Evolutionary conservation across 2,113 vertebrate genomes (phyloP).

Genomic region (Aix galericulata): DNA sequence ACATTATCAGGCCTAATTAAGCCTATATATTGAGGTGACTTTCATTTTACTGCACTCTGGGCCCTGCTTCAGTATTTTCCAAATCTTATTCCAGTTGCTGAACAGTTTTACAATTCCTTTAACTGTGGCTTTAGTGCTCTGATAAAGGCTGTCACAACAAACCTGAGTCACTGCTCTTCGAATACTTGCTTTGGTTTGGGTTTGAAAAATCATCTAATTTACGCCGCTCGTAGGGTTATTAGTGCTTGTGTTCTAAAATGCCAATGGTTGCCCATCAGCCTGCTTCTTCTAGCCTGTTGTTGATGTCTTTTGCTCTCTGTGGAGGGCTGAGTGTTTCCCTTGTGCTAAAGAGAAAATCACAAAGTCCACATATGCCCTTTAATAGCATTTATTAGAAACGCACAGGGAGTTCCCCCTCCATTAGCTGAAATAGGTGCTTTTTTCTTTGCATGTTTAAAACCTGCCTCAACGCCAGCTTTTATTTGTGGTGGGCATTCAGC

Average conservation of each 20-base stretch:
- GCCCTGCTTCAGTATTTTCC: background rate
- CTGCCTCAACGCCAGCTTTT: background rate
- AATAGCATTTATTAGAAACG: conserved; percentile 7
- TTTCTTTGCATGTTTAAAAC: conserved; percentile 7
- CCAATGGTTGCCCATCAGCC: background rate
- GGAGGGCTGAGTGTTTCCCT: conserved; percentile 13
- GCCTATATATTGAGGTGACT: background rate
- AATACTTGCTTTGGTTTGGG: conserved; percentile 2
- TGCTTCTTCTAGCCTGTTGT: background rate
- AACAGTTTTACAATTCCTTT: background rate
- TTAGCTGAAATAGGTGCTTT: conserved; percentile 17
- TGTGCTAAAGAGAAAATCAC: conserved; percentile 36
- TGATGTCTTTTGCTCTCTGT: conserved; percentile 19
- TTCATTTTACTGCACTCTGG: background rate
- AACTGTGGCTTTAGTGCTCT: background rate
- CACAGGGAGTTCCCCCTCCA: background rate
- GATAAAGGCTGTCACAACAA: background rate
- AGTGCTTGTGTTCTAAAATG: conserved; percentile 20
- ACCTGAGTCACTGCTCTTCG: background rate
- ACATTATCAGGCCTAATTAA: background rate
- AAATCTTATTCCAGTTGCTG: background rate
- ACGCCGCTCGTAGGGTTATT: background rate
- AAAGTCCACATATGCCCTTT: background rate
- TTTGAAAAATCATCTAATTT: conserved; percentile 10
- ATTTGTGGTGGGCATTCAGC: conserved; percentile 11